Base-by-base conservation (phyloP, 2,113 vertebrate genomes). In the Rhegmatorhina hoffmannsi region DNA sequence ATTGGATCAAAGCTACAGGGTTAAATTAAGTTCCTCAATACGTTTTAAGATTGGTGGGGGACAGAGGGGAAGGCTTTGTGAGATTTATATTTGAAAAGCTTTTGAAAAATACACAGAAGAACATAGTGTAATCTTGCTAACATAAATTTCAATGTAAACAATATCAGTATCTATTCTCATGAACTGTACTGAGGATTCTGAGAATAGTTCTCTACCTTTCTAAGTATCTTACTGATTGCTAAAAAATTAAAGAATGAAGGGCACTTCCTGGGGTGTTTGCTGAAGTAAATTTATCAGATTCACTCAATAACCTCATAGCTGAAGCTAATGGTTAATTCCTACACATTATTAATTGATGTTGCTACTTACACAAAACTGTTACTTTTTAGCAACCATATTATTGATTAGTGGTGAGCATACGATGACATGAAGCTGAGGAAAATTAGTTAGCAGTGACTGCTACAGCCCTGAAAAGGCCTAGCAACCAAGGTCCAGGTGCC, bases 281-380 rank as follows among this genome's bases (percentile, higher is more conserved):
- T 82, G 33, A 78, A 58, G 16, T 13, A 25, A 84, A 58, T 8
- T 46, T 72, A 23, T 2, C 21, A 58, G 72, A 67, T 77, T 53
- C 17, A 43, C 7, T 21, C 29, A 36, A 31, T 28, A 47, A 15
- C 17, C 0, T 0, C 9, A 43, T 10, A n/a, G 4, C 62, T 72
- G 9, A 62, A 81, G 12, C 3, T 29, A 43, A 58, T 38, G 12
- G 14, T 76, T n/a, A 76, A 38, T 67, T 77, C 23, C 53, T 21
- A 18, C 3, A 38, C 6, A 24, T n/a, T 63, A 43, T 43, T 72
- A 47, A 40, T 76, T 70, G 16, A 13, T 84, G 19, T 31, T 10
- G 20, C 12, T 58, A 14, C 17, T 73, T 68, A 53, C 17, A 68
- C 4, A 38, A 73, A 81, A 31, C 19, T 62, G 9, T 21, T 63